Percentiles rank a stretch among this genome's conserved stretches.
Evolutionary conservation across 2,797 vertebrate species (phyloP).

Genomic region (Craterocephalus amniculus): DNA sequence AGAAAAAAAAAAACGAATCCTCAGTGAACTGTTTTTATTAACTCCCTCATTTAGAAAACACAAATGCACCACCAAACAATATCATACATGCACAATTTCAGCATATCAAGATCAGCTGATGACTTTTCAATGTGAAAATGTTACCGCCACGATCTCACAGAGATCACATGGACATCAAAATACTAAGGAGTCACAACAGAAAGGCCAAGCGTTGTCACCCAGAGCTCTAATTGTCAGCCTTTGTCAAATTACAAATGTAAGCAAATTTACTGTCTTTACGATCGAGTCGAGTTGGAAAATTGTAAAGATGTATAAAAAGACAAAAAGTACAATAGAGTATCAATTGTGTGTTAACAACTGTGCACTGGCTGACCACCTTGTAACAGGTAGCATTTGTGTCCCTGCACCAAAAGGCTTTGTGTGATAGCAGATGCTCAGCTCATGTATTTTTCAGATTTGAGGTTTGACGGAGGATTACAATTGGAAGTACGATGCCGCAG

Average conservation of each 20-base stretch:
- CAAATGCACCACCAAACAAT: constrained; percentile 86
- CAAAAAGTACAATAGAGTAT: constrained; percentile 40
- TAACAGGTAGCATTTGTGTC: constrained; percentile 69
- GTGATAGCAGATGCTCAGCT: constrained; percentile 66
- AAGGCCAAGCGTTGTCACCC: constrained; percentile 81
- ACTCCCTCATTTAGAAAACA: constrained; percentile 84
- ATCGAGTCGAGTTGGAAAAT: constrained; percentile 39
- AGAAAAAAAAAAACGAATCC: constrained; percentile 29
- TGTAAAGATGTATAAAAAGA: constrained; percentile 68
- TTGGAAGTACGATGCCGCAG: constrained; percentile 56
- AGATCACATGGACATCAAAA: constrained; percentile 84
- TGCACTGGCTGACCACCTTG: constrained; percentile 62
- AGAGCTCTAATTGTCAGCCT: constrained; percentile 26
- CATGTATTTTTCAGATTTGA: constrained; percentile 65
- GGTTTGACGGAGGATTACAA: constrained; percentile 60
- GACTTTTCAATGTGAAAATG: constrained; percentile 98
- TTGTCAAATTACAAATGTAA: constrained; percentile 31
- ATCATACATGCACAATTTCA: constrained; percentile 86
- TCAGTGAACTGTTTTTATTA: constrained; percentile 83
- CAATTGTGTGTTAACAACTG: constrained; percentile 14
- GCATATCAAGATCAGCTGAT: constrained; percentile 86
- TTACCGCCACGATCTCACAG: constrained; percentile 88
- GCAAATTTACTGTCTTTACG: constrained; percentile 23
- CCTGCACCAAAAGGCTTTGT: constrained; percentile 59
- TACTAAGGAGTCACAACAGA: constrained; percentile 76